These are phyloP conservation scores for Drosophila malerkotliana DNA, from an alignment of 1,140 invertebrate species.

Conservation along the genomic window DNA sequence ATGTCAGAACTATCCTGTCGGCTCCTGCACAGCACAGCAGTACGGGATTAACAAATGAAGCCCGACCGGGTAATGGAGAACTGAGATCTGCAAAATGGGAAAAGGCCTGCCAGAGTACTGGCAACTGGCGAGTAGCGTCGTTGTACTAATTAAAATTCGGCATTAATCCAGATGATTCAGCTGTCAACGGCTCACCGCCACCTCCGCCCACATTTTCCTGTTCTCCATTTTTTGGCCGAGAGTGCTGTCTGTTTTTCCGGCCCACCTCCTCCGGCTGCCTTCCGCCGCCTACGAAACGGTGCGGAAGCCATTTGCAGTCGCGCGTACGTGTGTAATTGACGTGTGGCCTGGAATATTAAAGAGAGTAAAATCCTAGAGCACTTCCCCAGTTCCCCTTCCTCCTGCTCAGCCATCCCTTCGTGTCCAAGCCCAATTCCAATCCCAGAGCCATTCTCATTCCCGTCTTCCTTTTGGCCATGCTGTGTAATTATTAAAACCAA, in stretches of 20 bases:
- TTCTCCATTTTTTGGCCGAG: conserved; percentile 1
- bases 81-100: background rate
- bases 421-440: conserved; percentile 4
- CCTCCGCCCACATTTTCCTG: conserved; percentile 2
- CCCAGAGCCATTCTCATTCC: conserved; percentile 25
- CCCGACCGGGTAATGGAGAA: background rate
- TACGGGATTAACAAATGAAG: conserved; percentile 58
- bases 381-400: conserved; percentile 17
- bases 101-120: background rate
- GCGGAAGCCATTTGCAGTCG: conserved; percentile 53
- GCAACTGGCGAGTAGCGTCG: conserved; percentile 38
- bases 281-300: conserved; percentile 19
- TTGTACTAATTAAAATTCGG: conserved; percentile 83
- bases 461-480: conserved; percentile 30
- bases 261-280: background rate
- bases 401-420: background rate
- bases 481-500: conserved; percentile 83
- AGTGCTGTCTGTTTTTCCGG: conserved; percentile 19
- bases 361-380: conserved; percentile 50
- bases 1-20: conserved; percentile 65
- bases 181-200: conserved; percentile 59
- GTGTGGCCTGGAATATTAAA: conserved; percentile 77
- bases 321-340: conserved; percentile 76
- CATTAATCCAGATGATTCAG: conserved; percentile 83
- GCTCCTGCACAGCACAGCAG: conserved; percentile 36